Evolutionary conservation across 1,140 invertebrate genomes (phyloP).

Genomic region (Heliothis subflexa): DNA sequence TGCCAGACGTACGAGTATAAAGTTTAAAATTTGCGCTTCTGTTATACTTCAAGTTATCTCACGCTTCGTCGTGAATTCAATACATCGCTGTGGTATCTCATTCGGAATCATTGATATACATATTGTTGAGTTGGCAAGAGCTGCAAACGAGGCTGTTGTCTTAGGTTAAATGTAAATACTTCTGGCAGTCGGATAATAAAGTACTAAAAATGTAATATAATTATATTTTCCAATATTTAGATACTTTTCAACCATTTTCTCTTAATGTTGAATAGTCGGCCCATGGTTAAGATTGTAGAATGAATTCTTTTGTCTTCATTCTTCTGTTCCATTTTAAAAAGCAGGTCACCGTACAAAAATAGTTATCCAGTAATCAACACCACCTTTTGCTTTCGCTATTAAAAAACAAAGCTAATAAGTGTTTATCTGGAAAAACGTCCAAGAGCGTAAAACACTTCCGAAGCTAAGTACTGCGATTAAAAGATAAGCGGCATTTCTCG

Average conservation of each 20-base stretch:
- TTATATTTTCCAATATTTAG: too few relatives aligned
- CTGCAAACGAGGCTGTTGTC: not conserved
- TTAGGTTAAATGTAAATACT: too few relatives aligned
- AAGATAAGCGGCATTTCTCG: constrained; percentile 13
- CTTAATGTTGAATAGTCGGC: too few relatives aligned
- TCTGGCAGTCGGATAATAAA: not conserved
- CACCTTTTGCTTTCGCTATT: too few relatives aligned
- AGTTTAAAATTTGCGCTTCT: constrained; percentile 33
- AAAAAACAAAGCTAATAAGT: too few relatives aligned
- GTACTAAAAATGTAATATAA: not conserved
- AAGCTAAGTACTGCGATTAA: not conserved
- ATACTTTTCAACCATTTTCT: too few relatives aligned
- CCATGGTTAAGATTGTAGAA: too few relatives aligned
- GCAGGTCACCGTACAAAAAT: too few relatives aligned
- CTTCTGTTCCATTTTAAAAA: too few relatives aligned
- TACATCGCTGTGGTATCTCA: constrained; percentile 6
- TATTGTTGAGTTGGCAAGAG: not conserved
- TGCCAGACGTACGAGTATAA: constrained; percentile 14
- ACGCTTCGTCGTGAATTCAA: constrained; percentile 28
- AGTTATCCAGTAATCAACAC: too few relatives aligned
- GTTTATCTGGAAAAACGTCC: not conserved
- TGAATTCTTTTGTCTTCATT: too few relatives aligned
- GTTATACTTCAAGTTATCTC: constrained; percentile 22
- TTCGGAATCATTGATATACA: constrained; percentile 30
- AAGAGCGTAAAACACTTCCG: not conserved